phyloP scores from a whole-genome alignment of 1,140 invertebrate species.

The Megalopta genalis region DNA sequence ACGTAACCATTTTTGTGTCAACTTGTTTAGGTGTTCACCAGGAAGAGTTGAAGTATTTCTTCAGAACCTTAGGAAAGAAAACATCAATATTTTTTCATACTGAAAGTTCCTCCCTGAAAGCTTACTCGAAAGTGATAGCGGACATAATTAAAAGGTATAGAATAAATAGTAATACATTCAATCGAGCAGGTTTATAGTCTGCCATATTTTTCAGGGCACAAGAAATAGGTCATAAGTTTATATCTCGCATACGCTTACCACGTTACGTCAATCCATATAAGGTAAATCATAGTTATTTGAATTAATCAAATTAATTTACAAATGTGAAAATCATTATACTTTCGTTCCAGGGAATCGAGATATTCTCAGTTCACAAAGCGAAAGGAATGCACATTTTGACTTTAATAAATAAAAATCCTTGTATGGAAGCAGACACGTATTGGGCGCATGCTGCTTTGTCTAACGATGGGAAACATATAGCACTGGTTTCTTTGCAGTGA shows the following conservation, averaged over 20 bases:
- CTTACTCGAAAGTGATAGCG: slow-evolving; percentile 84
- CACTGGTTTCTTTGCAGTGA: slow-evolving; percentile 80
- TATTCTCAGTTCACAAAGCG: slow-evolving; percentile 84
- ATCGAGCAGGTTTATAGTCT: not conserved
- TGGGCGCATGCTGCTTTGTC: slow-evolving; percentile 86
- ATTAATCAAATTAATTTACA: not conserved
- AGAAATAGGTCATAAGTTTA: slow-evolving; percentile 85
- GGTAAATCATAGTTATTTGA: slow-evolving; percentile 74
- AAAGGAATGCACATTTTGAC: slow-evolving; percentile 83
- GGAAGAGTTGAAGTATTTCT: slow-evolving; percentile 86
- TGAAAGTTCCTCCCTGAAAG: slow-evolving; percentile 82
- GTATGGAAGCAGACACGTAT: slow-evolving; percentile 85
- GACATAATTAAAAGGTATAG: slow-evolving; percentile 85
- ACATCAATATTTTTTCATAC: slow-evolving; percentile 82
- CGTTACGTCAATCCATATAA: slow-evolving; percentile 85
- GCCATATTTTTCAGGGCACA: slow-evolving; percentile 80
- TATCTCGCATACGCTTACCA: slow-evolving; percentile 85
- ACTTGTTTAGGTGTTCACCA: slow-evolving; percentile 81
- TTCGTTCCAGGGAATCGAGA: slow-evolving; percentile 82
- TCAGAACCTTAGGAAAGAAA: slow-evolving; percentile 84
- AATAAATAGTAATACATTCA: not conserved
- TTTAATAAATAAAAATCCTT: slow-evolving; percentile 83
- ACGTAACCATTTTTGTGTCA: not conserved
- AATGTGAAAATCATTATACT: not conserved
- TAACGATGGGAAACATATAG: slow-evolving; percentile 78